Conservation (phyloP, 2,888 invertebrate species). For the Luperina testacea region DNA sequence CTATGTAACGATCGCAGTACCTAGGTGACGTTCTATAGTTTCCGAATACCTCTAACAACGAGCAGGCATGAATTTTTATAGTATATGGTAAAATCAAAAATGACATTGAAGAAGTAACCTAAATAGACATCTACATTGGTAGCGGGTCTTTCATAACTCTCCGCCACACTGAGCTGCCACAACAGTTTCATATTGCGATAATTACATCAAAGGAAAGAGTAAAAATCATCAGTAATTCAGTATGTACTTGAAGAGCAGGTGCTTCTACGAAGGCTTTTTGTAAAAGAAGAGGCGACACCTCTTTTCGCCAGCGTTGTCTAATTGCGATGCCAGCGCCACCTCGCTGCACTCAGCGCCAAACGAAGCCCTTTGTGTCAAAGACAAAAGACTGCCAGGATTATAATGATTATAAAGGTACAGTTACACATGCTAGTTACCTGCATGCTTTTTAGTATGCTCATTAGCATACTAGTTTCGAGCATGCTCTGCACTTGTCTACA, state of each 20-base stretch:
- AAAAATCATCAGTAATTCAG: conserved; percentile 19
- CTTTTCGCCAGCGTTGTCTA: conserved; percentile 50
- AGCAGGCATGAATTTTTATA: too few species aligned
- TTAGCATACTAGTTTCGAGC: too few species aligned
- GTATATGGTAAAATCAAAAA: too few species aligned
- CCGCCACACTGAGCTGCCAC: too few species aligned
- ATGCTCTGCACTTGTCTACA: too few species aligned
- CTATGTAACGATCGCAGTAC: too few species aligned
- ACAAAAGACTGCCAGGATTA: conserved; percentile 53
- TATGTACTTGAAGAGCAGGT: neutral
- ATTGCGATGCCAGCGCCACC: conserved; percentile 56
- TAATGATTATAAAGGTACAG: conserved; percentile 54
- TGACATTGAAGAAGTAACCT: too few species aligned
- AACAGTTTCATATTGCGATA: neutral
- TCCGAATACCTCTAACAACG: too few species aligned
- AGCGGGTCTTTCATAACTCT: neutral
- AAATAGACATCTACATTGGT: too few species aligned
- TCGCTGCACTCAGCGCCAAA: conserved; percentile 55
- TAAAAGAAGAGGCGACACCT: conserved; percentile 26
- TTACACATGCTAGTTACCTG: too few species aligned
- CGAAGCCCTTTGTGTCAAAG: conserved; percentile 50
- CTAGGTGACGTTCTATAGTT: too few species aligned
- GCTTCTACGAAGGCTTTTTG: conserved; percentile 17
- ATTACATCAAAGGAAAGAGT: neutral
- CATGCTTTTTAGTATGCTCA: too few species aligned